Conservation (phyloP, 1,140 invertebrate species). For the Hormaphis cornu region DNA sequence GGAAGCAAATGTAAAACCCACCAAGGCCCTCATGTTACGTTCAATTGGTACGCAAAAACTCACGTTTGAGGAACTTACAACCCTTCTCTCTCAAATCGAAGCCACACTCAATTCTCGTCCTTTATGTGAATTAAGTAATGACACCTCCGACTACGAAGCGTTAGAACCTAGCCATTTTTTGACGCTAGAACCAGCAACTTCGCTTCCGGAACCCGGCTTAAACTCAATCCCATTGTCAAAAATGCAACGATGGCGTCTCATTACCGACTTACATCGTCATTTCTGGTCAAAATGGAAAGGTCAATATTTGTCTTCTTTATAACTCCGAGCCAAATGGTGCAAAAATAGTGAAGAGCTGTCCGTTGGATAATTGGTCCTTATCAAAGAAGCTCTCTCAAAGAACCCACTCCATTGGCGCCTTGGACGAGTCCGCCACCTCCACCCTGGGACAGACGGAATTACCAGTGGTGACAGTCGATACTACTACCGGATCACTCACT, state of each 20-base stretch:
- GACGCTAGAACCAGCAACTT: constrained; percentile 31
- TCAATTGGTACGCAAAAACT: constrained; percentile 36
- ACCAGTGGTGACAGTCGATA: constrained; percentile 37
- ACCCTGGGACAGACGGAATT: constrained; percentile 37
- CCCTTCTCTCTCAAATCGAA: constrained; percentile 37
- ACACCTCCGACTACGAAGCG: constrained; percentile 37
- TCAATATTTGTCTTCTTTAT: constrained; percentile 38
- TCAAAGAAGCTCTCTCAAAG: neutral
- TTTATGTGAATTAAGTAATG: constrained; percentile 39
- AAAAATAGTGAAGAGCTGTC: neutral
- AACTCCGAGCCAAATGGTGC: constrained; percentile 38
- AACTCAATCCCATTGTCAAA: constrained; percentile 29
- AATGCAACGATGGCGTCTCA: constrained; percentile 33
- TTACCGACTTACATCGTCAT: constrained; percentile 34
- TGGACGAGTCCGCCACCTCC: constrained; percentile 35
- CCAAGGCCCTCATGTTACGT: constrained; percentile 39
- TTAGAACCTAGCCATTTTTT: constrained; percentile 40
- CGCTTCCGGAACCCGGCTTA: constrained; percentile 21
- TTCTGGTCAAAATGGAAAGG: constrained; percentile 39
- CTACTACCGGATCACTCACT: constrained; percentile 38
- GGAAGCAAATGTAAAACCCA: constrained; percentile 41
- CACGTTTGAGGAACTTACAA: constrained; percentile 39
- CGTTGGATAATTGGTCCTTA: neutral
- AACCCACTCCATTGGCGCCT: constrained; percentile 35
- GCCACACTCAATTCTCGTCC: constrained; percentile 41